Base-by-base conservation (phyloP, 2,888 invertebrate genomes). In the Heliconius erato region DNA sequence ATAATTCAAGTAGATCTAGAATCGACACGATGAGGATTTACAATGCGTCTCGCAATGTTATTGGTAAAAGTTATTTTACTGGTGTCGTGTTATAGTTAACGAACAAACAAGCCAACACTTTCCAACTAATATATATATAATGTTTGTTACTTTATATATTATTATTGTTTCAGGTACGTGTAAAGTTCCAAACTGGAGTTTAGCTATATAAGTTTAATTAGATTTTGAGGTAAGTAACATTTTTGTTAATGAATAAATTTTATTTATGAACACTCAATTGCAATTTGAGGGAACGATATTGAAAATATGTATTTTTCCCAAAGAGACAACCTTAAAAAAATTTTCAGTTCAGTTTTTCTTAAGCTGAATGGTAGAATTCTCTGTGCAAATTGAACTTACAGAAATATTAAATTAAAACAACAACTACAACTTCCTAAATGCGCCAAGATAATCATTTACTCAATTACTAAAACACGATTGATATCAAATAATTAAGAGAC, bases 1-100 rank as follows among this genome's bases (percentile, higher is more conserved):
- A 89, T 94, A 92, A 93, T 89, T 94, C 91, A 92, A 91, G 88
- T 87, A 90, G 91, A 92, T 93, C 92, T 91, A 83, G 89, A 90
- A 91, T 92, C 91, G 91, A 91, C 92, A 89, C 87, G 84, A 81
- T 79, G 83, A 82, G 83, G 86, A 87, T 86, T 87, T 87, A 86
- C 86, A 79, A 84, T 82, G 74, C 82, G 79, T 82, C 84, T 81
- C 40, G 83, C 68, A 80, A 79, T 81, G 81, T 84, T 85, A 84
- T 85, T 84, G 84, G 85, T 82, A 85, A 86, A 84, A 84, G 85
- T 85, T 83, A 85, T 76, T 83, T 85, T 74, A 79, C 81, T 83
- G 81, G 83, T 78, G 67, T 84, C 84, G 82, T 85, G 85, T 84
- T 86, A 85, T 80, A 83, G 79, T 85, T 84, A 84, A 83, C 81